Base-by-base conservation (phyloP, 2,888 invertebrate species). In the Agrochola lychnidis region DNA sequence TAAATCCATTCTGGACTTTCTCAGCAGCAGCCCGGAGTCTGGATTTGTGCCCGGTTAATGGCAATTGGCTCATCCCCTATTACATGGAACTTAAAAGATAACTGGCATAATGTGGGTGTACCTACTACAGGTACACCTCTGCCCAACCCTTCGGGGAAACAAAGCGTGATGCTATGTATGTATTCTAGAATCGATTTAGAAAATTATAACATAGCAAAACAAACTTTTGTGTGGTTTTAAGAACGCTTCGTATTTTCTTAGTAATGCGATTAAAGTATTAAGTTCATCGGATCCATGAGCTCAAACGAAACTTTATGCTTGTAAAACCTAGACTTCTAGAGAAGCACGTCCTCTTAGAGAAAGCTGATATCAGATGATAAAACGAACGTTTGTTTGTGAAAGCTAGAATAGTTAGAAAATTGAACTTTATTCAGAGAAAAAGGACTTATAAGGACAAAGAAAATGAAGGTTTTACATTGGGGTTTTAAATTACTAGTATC, bases 261-360 rank as follows among this genome's bases (percentile, higher is more conserved):
- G 40, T 16, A 81, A 62, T 51, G 40, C 66, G 56, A 76, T 77
- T 76, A 57, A 36, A 82, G 82, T 56, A 53, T 77, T 67, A 62
- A 42, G 61, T 56, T 62, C 66, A 48, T 48, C 56, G 48, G 61
- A 79, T 76, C 48, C 36, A 16, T 64, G 53, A 67, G 66, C 77
- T 77, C 48, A 67, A 67, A 79, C 25, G 42, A 36, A 82, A 82
- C 42, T 82, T 67, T 42, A 56, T 40, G 62, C 61, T 7, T 16
- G 40, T 79, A 51, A 45, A 61, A 51, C 59, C 45, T 36, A 67
- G 66, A 76, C 14, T 56, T 25, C 12, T 2, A 51, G 16, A 66
- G 12, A 62, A 79, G 67, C 67, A 76, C 66, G 67, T 67, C 62
- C 66, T 82, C 76, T 59, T 76, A 25, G 62, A 76, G 82, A 76